These are phyloP conservation scores for Atopsyche davidsoni DNA, from an alignment of 1,140 invertebrate genomes.

Conservation along the genomic window DNA sequence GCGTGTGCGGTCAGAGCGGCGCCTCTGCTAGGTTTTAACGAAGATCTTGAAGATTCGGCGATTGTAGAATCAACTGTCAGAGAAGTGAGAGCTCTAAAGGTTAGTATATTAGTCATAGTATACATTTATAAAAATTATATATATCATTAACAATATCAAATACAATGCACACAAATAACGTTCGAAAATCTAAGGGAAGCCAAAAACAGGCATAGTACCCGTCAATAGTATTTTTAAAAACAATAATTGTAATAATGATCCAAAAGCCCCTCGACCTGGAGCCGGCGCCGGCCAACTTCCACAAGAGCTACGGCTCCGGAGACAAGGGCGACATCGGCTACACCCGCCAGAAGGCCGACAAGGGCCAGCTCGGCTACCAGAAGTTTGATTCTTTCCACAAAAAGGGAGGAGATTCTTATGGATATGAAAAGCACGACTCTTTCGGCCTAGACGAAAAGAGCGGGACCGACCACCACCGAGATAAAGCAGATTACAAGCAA, in stretches of 20 bases:
- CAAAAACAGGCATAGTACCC: too few species aligned
- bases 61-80: conserved; percentile 42
- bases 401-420: conserved; percentile 63
- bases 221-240: too few species aligned
- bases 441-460: conserved; percentile 48
- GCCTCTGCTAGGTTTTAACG: conserved; percentile 31
- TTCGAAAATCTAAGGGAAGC: too few species aligned
- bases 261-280: conserved; percentile 14
- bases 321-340: conserved; percentile 59
- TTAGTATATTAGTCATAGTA: conserved; percentile 30
- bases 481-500: conserved; percentile 35
- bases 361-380: conserved; percentile 64
- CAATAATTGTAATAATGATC: too few species aligned
- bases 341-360: conserved; percentile 53
- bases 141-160: too few species aligned
- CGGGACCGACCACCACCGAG: conserved; percentile 28
- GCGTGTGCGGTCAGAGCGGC: conserved; percentile 9
- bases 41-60: conserved; percentile 37
- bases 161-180: too few species aligned
- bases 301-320: conserved; percentile 45
- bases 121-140: too few species aligned
- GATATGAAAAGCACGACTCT: conserved; percentile 58
- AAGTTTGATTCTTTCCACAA: conserved; percentile 65
- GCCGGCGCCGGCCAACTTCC: conserved; percentile 32
- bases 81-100: conserved; percentile 42